Evolutionary conservation across 53 echinoderm and acorn worm species (phyloP), one percentile per base, ranked within the genome.

Genomic region (Arbacia lixula): DNA sequence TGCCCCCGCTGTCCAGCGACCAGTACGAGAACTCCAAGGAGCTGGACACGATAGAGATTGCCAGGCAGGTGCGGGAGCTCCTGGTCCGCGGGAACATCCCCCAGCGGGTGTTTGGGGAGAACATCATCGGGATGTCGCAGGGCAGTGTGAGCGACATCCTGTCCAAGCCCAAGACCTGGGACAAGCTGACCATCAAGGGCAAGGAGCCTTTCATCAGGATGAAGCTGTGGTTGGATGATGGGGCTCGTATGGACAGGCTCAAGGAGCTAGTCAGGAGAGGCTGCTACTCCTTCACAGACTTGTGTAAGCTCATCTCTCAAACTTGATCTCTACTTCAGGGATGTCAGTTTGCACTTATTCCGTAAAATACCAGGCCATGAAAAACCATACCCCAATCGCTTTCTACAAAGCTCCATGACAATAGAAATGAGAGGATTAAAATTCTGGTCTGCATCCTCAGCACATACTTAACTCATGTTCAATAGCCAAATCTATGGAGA

Each of bases 111-210:
- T 98, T 98, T 46, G 99, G 99, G n/a, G 88, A 87, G 50, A 86
- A 88, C 66, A 91, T 98, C 25, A 90, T 98, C 12, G 94, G 99
- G 6, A 87, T 98, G 86, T 98, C 99, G 3, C 99, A 98, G 40
- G 99, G 99, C 10, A 94, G 99, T 71, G 99, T 98, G n/a, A 98
- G 99, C 39, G 99, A 98, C 38, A 84, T 98, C 54, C 51, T 98
- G 63, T 92, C 92, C 25, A 94, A 94, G 55, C 92, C 94, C 29
- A 98, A 98, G 68, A 51, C 84, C 9, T 98, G 99, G 99, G 94
- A 92, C 40, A 92, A 92, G 50, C 85, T 98, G 56, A 90, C 99
- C 14, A 84, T 92, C 31, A 98, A 94, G 71, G 99, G 99, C 3
- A 66, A 89, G 26, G 99, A 98, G 61, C 99, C 99, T 12, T 98